Evolutionary conservation across 1,140 invertebrate species (phyloP).

Genomic region (Pollicipes pollicipes): DNA sequence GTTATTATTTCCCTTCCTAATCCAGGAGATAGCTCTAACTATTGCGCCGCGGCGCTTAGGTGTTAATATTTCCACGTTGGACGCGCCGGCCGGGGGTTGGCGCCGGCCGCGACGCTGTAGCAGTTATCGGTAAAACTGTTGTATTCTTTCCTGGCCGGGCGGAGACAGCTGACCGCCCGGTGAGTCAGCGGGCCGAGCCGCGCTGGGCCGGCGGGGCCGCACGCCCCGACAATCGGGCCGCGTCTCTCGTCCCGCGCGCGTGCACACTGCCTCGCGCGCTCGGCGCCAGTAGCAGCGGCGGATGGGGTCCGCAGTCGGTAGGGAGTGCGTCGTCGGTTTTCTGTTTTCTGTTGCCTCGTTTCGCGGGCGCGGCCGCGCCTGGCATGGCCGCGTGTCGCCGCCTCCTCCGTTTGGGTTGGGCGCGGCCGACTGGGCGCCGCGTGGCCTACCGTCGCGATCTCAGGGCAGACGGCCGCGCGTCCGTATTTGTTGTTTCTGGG

Average conservation of each 20-base stretch:
- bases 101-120: too few species aligned
- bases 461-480: not conserved
- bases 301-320: not conserved
- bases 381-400: too few species aligned
- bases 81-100: not conserved
- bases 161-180: not conserved
- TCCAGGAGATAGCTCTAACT: not conserved
- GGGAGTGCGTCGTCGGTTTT: not conserved
- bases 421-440: too few species aligned
- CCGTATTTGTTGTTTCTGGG: too few species aligned
- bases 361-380: not conserved
- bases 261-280: too few species aligned
- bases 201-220: too few species aligned
- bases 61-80: slow-evolving; percentile 1
- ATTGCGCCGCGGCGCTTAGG: not conserved
- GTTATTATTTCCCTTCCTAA: slow-evolving; percentile 2
- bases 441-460: not conserved
- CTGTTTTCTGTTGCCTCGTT: not conserved
- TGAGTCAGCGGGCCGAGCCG: not conserved
- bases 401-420: too few species aligned
- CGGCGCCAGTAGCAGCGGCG: too few species aligned
- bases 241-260: too few species aligned
- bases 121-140: not conserved
- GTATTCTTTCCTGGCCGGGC: not conserved
- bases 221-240: not conserved